Base-by-base conservation (phyloP, 2,113 vertebrate species). In the Orientallactaga bullata region DNA sequence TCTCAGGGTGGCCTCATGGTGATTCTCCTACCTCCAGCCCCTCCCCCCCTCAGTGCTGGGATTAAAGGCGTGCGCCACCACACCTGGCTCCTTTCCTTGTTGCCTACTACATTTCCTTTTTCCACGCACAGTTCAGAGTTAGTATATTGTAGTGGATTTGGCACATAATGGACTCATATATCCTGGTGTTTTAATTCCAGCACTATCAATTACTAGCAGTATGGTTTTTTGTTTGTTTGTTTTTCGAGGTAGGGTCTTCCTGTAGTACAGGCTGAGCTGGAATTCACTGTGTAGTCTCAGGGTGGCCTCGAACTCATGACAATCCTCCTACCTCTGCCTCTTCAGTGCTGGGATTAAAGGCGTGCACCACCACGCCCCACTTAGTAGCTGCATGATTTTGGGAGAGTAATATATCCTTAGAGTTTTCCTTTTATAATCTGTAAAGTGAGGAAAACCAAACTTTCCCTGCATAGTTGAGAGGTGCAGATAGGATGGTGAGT, bases 161-260 rank as follows among this genome's bases (percentile, higher is more conserved):
- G 35, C 16, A 74, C 4, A 26, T 86, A 15, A 11, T 94, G 78
- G 37, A 42, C 73, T 93, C 76, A 12, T 71, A 0, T 68, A 24
- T 63, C 21, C 13, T 90, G 84, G 55, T 8, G 90, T 84, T 90
- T 95, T 84, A 90, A 90, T 87, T 17, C 17, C 2, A 73, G 37
- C 32, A 47, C 73, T 95, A 5, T 77, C 12, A 28, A 13, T 90
- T 83, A 68, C 24, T 90, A n/a, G n/a, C n/a, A n/a, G n/a, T n/a
- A n/a, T n/a, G n/a, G n/a, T n/a, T n/a, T n/a, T n/a, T n/a, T n/a
- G n/a, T n/a, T n/a, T n/a, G n/a, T n/a, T n/a, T n/a, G 42, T 47
- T 47, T 8, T 47, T 47, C 42, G 42, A 47, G 42, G 42, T 47
- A 47, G 42, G 42, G 42, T 47, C 42, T 47, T 8, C 5, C 42